Evolutionary conservation across 2,888 invertebrate genomes (phyloP), one percentile per base, ranked within the genome.

Genomic region (Stenchaetothrips biformis): DNA sequence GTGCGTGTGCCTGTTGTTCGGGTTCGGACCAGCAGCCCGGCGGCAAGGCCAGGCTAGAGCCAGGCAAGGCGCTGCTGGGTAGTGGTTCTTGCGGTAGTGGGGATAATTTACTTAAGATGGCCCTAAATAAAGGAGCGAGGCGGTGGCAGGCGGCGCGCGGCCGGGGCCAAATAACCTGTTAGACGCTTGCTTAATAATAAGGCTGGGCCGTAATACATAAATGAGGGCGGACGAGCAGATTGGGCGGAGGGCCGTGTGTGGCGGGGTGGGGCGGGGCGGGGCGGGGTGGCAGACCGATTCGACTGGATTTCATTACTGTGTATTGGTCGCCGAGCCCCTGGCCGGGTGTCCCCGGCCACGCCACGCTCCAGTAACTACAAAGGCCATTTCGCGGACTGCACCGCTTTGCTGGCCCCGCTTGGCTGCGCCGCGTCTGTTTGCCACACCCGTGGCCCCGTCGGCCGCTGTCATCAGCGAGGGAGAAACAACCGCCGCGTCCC

Each of bases 111-210:
- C 67, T 67, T 67, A 67, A n/a, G 67, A 67, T 67, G 67, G 67
- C 25, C 67, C 25, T 67, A 67, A 67, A 67, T 67, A 67, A 67
- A 25, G 67, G 67, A 67, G 67, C 67, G 67, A 53, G 67, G n/a
- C 25, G 53, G 53, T 7, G 53, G 13, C 53, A 16, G 53, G 16
- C 13, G 53, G 13, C 53, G 53, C 53, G 53, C 53, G 53, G 53
- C 6, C 53, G 53, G 53, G 53, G 2, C 53, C 53, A 9, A 59
- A 59, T 59, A 59, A 59, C 59, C 59, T 59, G 59, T 59, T 59
- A 59, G 59, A 59, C 18, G 18, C 59, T 59, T 18, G 59, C 59
- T 59, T 59, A 59, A 59, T 59, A 59, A 59, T 59, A 59, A 59
- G 18, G 59, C 59, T 6, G 16, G 53, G 53, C 53, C 13, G 53